A percentile compares a stretch with the other conserved stretches of the same genome.
phyloP scores from a whole-genome alignment of 1,140 invertebrate genomes.

The Andrena cerasifolii region DNA sequence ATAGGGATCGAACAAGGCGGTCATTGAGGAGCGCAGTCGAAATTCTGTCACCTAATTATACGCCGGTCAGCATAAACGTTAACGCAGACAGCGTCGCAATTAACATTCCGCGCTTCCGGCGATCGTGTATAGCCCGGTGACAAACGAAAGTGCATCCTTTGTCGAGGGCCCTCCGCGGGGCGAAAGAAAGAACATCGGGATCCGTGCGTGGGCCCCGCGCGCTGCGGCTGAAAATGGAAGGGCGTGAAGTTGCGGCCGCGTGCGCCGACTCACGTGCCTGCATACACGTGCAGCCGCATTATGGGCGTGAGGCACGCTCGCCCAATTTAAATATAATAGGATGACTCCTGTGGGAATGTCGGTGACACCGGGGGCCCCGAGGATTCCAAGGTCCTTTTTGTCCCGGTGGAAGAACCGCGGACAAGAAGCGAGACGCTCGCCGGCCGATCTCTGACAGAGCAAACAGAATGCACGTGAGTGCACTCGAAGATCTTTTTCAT shows the following conservation, averaged over 20 bases:
- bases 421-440: slow-evolving; percentile 16
- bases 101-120: slow-evolving; percentile 31
- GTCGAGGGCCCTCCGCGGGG: not conserved
- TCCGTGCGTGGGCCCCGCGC: not conserved
- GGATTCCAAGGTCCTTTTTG: slow-evolving; percentile 68
- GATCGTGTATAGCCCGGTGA: slow-evolving; percentile 26
- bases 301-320: slow-evolving; percentile 38
- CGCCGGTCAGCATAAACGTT: slow-evolving; percentile 36
- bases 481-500: slow-evolving; percentile 47
- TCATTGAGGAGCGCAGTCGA: not conserved
- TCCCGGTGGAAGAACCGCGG: slow-evolving; percentile 33
- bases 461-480: slow-evolving; percentile 42
- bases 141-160: slow-evolving; percentile 35
- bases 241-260: not conserved
- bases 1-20: not conserved
- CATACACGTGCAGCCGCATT: slow-evolving; percentile 6
- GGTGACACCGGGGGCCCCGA: slow-evolving; percentile 52
- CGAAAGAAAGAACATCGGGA: slow-evolving; percentile 4
- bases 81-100: slow-evolving; percentile 8
- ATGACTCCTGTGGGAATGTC: slow-evolving; percentile 67
- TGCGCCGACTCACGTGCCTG: slow-evolving; percentile 14
- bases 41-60: slow-evolving; percentile 15
- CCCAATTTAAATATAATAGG: slow-evolving; percentile 72
- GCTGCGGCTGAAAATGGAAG: no score
- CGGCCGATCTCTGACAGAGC: not conserved